Conservation (phyloP, 2,888 invertebrate genomes). For the Agapostemon virescens region DNA sequence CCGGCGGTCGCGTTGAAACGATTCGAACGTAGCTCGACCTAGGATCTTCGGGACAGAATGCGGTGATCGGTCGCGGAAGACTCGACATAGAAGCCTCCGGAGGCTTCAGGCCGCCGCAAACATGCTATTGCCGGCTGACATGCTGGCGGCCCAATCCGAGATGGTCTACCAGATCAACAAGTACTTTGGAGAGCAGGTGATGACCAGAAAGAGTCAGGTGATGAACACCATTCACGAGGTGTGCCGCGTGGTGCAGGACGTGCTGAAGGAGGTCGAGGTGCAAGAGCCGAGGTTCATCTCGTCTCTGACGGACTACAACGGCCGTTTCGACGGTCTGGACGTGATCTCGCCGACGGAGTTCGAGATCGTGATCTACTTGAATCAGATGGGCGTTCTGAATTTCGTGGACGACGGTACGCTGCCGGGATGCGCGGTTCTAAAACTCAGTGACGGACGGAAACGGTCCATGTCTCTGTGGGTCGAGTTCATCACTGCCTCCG, state of each 20-base stretch:
- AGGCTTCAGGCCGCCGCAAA: constrained; percentile 48
- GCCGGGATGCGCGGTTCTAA: constrained; percentile 96
- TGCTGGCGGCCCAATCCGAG: constrained; percentile 96
- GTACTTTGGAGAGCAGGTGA: constrained; percentile 95
- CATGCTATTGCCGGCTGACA: constrained; percentile 95
- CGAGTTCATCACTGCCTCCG: constrained; percentile 97
- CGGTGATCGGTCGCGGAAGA: constrained; percentile 44
- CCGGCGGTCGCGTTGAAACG: not conserved
- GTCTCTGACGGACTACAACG: constrained; percentile 93
- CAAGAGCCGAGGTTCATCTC: constrained; percentile 97
- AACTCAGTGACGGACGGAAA: constrained; percentile 96
- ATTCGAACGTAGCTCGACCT: not conserved
- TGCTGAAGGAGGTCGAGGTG: constrained; percentile 96
- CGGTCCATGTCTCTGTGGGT: constrained; percentile 99
- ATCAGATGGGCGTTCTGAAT: constrained; percentile 98
- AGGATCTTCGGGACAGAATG: constrained; percentile 31
- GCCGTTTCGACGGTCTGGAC: constrained; percentile 95
- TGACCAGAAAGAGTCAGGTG: constrained; percentile 91
- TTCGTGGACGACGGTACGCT: constrained; percentile 97
- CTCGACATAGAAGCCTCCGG: constrained; percentile 32
- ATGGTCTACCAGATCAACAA: constrained; percentile 97
- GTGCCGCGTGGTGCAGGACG: constrained; percentile 95
- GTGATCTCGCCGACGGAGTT: constrained; percentile 96
- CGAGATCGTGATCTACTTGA: constrained; percentile 95
- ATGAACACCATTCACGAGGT: constrained; percentile 94